Base-by-base conservation (phyloP, 1,140 invertebrate species). In the Drosophila oshimai region DNA sequence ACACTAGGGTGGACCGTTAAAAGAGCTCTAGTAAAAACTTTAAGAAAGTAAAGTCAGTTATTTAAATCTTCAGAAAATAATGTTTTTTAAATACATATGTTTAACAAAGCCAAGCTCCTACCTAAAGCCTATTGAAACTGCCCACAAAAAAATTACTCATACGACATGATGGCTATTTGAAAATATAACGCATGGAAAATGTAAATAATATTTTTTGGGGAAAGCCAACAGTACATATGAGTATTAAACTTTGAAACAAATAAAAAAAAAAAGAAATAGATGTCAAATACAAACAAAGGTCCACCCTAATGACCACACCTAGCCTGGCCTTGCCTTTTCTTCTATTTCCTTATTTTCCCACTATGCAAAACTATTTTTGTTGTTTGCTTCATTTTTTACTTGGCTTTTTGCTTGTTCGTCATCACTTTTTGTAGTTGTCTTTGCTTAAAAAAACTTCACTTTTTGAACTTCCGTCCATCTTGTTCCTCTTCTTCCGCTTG, bases 301-400 rank as follows among this genome's bases (percentile, higher is more conserved):
- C 54, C 58, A 62, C 58, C 37, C 54, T 34, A 17, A 1, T 28
- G 39, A 60, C 26, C 49, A 68, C 65, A 46, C 36, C 51, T 44
- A 65, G 15, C 33, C 61, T 24, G 12, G 18, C 42, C 58, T 31
- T 26, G 26, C 20, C 39, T 9, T 45, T 55, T 10, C 6, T 62
- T 24, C 31, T 6, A 22, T 31, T 33, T 12, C 41, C 26, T 45
- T 49, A 15, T 34, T 45, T 31, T 51, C 26, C 41, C 41, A 34
- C 67, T 45, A 34, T 36, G 53, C 55, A 39, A 50, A 72, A 47
- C 44, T 72, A 72, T 72, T 72, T 72, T 61, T 58, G 68, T 29
- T 46, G 68, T 72, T 51, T 72, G 68, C 68, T 72, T 72, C 68
- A 72, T 72, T 72, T 72, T 71, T 60, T 45, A 62, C 37, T 45